Evolutionary conservation across 37 sponge, comb jelly and placozoan genomes (phyloP).

Genomic region (Aphrocallistes beatrix): DNA sequence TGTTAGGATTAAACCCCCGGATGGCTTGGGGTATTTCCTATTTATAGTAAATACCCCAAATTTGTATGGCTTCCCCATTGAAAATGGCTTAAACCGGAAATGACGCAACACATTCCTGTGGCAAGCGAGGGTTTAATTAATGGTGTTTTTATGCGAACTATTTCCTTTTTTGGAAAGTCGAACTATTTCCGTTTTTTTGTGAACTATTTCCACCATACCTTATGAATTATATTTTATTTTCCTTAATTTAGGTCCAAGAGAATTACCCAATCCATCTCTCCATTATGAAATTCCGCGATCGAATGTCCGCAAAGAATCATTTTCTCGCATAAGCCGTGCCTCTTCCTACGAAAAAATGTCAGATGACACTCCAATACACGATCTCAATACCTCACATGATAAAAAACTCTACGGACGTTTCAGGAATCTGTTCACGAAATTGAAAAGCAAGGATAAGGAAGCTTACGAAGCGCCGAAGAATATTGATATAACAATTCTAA

Average conservation of each 20-base stretch:
- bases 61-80: too few species aligned
- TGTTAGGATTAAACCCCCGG: too few species aligned
- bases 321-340: neutral
- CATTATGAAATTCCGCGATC: neutral
- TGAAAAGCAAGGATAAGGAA: neutral
- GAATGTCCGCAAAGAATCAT: conserved; percentile 11
- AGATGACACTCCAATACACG: neutral
- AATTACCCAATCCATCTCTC: neutral
- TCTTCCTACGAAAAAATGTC: neutral
- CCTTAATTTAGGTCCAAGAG: neutral
- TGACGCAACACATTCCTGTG: too few species aligned
- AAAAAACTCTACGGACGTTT: neutral
- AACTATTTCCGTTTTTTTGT: too few species aligned
- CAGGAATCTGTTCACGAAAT: neutral
- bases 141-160: too few species aligned
- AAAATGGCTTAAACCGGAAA: too few species aligned
- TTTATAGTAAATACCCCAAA: too few species aligned
- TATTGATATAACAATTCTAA: neutral
- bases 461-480: neutral
- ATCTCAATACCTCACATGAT: neutral
- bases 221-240: too few species aligned
- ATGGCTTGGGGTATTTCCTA: too few species aligned
- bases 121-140: too few species aligned
- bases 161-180: too few species aligned
- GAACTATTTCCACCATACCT: too few species aligned